phyloP scores from a whole-genome alignment of 2,113 vertebrate species.

The Dendropsophus ebraccatus region DNA sequence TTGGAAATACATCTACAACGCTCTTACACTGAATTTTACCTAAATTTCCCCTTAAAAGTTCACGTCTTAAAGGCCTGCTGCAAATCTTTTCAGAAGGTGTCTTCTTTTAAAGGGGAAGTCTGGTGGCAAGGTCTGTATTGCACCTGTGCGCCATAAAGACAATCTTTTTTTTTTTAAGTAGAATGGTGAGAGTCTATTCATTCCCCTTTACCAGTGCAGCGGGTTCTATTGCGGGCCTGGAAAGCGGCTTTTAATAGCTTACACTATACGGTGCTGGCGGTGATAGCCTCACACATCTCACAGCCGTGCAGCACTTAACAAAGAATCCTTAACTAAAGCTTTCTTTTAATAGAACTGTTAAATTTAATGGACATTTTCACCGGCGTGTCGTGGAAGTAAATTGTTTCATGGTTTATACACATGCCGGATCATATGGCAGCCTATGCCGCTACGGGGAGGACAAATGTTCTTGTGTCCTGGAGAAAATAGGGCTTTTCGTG shows the following conservation, averaged over 20 bases:
- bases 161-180: neutral
- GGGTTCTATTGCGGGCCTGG: constrained; percentile 63
- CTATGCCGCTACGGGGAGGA: constrained; percentile 56
- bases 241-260: constrained; percentile 62
- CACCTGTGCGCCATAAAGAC: constrained; percentile 38
- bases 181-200: constrained; percentile 13
- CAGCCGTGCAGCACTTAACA: constrained; percentile 63
- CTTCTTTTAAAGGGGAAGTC: constrained; percentile 1
- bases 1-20: too few species aligned
- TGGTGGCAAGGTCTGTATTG: neutral
- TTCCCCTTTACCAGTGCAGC: constrained; percentile 69
- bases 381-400: constrained; percentile 64
- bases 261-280: constrained; percentile 52
- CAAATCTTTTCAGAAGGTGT: neutral
- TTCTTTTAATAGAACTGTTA: constrained; percentile 66
- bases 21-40: too few species aligned
- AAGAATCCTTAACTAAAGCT: constrained; percentile 66
- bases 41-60: neutral
- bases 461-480: constrained; percentile 69
- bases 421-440: constrained; percentile 43
- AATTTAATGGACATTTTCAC: constrained; percentile 69
- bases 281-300: constrained; percentile 56
- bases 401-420: constrained; percentile 68
- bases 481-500: constrained; percentile 65
- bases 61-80: neutral